phyloP scores from a whole-genome alignment of 1,140 invertebrate species.

The Steinernema feltiae region DNA sequence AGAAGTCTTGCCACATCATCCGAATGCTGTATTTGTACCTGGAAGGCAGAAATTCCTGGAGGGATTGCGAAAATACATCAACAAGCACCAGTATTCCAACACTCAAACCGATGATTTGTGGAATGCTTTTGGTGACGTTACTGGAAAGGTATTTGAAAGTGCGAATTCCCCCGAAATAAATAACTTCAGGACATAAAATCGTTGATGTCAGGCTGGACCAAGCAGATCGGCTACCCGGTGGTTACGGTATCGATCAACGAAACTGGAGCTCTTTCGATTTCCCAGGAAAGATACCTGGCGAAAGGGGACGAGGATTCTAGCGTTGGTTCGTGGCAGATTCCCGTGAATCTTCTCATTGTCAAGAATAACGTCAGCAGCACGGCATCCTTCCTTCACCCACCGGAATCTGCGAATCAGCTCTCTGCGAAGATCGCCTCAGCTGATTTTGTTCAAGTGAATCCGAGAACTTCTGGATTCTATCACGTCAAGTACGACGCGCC shows the following conservation, averaged over 20 bases:
- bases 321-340: too few species aligned
- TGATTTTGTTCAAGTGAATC: background rate
- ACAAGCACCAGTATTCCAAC: background rate
- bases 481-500: background rate
- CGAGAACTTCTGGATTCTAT: background rate
- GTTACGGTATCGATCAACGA: background rate
- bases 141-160: background rate
- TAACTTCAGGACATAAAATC: background rate
- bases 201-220: background rate
- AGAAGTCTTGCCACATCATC: conserved; percentile 65
- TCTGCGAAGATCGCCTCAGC: background rate
- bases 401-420: background rate
- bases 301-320: too few species aligned
- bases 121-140: background rate
- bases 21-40: conserved; percentile 7
- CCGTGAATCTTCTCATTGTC: too few species aligned
- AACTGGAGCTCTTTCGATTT: too few species aligned
- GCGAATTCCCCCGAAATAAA: background rate
- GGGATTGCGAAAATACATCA: background rate
- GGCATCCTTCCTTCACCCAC: background rate
- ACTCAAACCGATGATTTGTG: background rate
- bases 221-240: background rate
- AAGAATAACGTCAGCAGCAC: too few species aligned
- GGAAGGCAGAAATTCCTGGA: background rate
- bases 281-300: too few species aligned